phyloP scores from a whole-genome alignment of 1,140 invertebrate species.

The Drosophila asahinai region DNA sequence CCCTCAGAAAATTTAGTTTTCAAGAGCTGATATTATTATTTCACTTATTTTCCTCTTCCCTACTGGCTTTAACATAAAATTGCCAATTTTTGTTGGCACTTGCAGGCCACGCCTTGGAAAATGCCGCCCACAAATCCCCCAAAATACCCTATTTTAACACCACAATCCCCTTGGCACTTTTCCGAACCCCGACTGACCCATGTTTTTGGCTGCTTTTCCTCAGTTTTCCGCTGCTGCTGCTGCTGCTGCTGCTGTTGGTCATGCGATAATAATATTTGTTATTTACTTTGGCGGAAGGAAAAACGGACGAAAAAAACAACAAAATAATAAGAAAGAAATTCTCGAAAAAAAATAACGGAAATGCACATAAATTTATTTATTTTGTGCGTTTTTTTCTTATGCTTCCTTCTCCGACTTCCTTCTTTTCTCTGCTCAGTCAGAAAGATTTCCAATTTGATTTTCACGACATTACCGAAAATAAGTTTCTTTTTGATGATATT shows the following conservation, averaged over 20 bases:
- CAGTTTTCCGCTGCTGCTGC: conserved; percentile 33
- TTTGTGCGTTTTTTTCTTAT: conserved; percentile 27
- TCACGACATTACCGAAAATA: conserved; percentile 26
- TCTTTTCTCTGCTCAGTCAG: neutral
- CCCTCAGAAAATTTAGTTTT: too few relatives aligned
- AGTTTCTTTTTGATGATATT: conserved; percentile 24
- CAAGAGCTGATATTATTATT: neutral
- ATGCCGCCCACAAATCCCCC: conserved; percentile 4
- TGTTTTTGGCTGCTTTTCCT: conserved; percentile 35
- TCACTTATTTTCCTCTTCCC: neutral
- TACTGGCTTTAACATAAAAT: conserved; percentile 24
- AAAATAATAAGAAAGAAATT: conserved; percentile 34
- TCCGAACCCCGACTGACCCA: neutral
- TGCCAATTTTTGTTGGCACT: conserved; percentile 45
- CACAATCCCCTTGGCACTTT: neutral
- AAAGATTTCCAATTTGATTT: conserved; percentile 23
- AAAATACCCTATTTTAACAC: conserved; percentile 1
- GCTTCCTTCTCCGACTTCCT: conserved; percentile 34
- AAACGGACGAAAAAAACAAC: conserved; percentile 39
- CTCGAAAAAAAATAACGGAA: conserved; percentile 64
- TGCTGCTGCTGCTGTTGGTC: conserved; percentile 54
- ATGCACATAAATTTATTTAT: conserved; percentile 85
- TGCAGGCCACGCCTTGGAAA: conserved; percentile 18
- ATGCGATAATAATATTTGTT: conserved; percentile 85
- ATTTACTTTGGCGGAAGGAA: conserved; percentile 85